These are phyloP conservation scores for Porites evermanni DNA, from an alignment of 92 coral and sea anemone species.

Conservation along the genomic window DNA sequence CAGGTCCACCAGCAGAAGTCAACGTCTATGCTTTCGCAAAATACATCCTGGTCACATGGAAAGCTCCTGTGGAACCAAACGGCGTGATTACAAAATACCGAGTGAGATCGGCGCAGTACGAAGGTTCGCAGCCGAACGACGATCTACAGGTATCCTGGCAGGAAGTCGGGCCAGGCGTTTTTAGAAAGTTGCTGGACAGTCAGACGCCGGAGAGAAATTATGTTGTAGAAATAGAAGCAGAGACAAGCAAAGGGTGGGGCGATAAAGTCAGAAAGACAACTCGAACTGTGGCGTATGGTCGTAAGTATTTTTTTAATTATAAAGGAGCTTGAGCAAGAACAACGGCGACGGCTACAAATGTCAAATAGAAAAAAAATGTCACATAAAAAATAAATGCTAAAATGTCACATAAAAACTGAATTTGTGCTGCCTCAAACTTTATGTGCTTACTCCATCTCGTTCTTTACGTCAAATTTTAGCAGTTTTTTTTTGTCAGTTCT, in stretches of 20 bases:
- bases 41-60: slow-evolving; percentile 81
- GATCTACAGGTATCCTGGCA: neutral
- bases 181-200: slow-evolving; percentile 45
- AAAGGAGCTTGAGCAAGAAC: no score
- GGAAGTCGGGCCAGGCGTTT: neutral
- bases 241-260: slow-evolving; percentile 76
- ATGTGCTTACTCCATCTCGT: no score
- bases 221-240: slow-evolving; percentile 71
- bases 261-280: neutral
- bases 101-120: slow-evolving; percentile 43
- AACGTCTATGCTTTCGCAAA: slow-evolving; percentile 65
- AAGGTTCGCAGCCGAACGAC: neutral
- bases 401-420: no score
- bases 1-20: slow-evolving; percentile 65
- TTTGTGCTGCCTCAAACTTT: no score
- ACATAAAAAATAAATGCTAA: no score
- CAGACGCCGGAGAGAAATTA: slow-evolving; percentile 66
- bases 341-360: no score
- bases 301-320: slow-evolving; percentile 13
- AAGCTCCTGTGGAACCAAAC: slow-evolving; percentile 66
- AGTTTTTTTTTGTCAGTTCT: no score
- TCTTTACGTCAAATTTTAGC: no score
- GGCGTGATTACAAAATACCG: slow-evolving; percentile 71
- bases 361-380: no score
- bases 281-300: slow-evolving; percentile 1